These are phyloP conservation scores for Neosilurus hyrtlii DNA, from an alignment of 2,797 vertebrate species.

Conservation along the genomic window DNA sequence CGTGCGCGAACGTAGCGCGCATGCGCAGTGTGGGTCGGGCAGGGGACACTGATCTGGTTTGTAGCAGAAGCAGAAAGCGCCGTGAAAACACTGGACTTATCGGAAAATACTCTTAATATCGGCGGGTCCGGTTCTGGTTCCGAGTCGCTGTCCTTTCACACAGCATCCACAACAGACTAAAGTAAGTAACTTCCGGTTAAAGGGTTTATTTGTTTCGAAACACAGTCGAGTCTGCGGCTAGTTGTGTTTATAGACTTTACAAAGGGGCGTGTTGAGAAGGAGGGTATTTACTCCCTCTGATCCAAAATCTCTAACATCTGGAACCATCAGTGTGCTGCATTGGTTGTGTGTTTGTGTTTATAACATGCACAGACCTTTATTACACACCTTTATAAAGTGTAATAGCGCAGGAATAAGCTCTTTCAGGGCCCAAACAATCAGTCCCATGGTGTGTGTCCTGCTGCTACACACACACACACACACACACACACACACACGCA, in stretches of 20 bases:
- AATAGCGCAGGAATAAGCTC: background rate
- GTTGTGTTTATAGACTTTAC: constrained; percentile 18
- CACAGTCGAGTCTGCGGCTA: background rate
- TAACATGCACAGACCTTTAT: too few species aligned
- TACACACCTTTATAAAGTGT: background rate
- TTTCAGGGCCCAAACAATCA: constrained; percentile 4
- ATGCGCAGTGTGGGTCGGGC: constrained; percentile 10
- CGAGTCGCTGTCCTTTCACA: constrained; percentile 40
- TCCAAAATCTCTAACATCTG: background rate
- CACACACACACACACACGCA: too few species aligned
- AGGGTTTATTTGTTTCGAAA: background rate
- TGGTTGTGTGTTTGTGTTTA: background rate
- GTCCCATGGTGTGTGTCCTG: background rate
- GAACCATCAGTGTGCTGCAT: too few species aligned
- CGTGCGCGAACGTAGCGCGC: background rate
- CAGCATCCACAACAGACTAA: background rate
- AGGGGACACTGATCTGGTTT: constrained; percentile 16
- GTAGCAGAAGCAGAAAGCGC: constrained; percentile 10
- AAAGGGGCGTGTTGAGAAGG: constrained; percentile 27
- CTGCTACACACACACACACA: background rate
- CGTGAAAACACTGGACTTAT: constrained; percentile 10
- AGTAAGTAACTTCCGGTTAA: constrained; percentile 6
- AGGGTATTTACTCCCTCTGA: background rate
- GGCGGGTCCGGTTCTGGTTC: background rate
- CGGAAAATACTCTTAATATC: background rate